phyloP scores from a whole-genome alignment of 2,797 vertebrate species.

The Hafferia zeledoni region DNA sequence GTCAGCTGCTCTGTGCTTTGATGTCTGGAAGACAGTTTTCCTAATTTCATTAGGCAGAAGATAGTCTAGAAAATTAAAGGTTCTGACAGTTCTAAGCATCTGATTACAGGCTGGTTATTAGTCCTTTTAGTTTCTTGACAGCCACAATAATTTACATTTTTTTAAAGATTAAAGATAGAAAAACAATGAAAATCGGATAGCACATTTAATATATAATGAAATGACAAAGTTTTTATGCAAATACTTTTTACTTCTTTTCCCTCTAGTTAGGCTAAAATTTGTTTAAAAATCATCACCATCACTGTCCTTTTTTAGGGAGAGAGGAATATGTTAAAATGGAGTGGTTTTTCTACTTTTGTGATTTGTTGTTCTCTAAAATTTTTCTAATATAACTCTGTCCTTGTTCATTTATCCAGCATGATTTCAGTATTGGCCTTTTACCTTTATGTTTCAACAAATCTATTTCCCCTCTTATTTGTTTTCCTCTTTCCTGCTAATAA shows the following conservation, averaged over 20 bases:
- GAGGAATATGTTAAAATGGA: neutral
- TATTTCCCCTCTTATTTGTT: neutral
- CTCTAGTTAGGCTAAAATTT: neutral
- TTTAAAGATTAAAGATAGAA: neutral
- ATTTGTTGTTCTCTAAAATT: neutral
- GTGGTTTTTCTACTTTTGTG: neutral
- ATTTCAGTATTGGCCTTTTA: neutral
- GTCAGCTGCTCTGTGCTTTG: neutral
- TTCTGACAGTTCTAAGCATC: slow-evolving; percentile 7
- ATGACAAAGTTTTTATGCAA: neutral
- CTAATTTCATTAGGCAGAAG: slow-evolving; percentile 41
- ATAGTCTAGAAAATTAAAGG: slow-evolving; percentile 41
- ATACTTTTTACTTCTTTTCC: neutral
- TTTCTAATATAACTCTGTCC: neutral
- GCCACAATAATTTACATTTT: neutral
- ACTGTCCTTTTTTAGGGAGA: neutral
- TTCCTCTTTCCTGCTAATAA: neutral
- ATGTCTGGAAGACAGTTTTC: slow-evolving; percentile 21
- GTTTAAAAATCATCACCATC: neutral
- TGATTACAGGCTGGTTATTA: slow-evolving; percentile 10
- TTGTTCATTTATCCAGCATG: neutral
- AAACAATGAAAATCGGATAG: neutral
- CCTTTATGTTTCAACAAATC: neutral
- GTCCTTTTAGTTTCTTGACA: neutral
- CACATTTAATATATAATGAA: neutral